Base-by-base conservation (phyloP, 1,140 invertebrate genomes). In the Oryzaephilus surinamensis region DNA sequence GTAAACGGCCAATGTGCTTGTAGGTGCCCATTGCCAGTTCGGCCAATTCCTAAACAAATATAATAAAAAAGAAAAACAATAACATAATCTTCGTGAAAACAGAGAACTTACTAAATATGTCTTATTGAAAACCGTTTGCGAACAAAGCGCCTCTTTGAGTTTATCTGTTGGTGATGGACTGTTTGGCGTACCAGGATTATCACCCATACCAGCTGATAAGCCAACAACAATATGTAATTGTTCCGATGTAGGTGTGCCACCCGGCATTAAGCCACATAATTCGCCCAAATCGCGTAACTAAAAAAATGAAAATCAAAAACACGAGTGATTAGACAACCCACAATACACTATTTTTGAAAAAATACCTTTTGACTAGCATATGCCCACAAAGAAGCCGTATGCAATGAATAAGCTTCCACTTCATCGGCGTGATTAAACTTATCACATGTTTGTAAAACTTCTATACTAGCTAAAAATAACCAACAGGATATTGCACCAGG, bases 11-110 rank as follows among this genome's bases (percentile, higher is more conserved):
- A 49, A 96, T 91, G 64, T 97, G 91, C 61, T 98, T 98, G 55
- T 89, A 97, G 1, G 92, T 97, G 27, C 92, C 89, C 76, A 96
- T 94, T 1, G 92, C 90, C 40, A 96, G 65, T 64, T 97, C 94
- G 6, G 90, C 86, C 27, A 97, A 66, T 62, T 96, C 92, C 74
- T 77, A 46, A 31, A 26, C 37, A 5, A 47, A 48, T 35, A 41
- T 19, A 4, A 16, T 14, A 12, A 32, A 27, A n/a, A 18, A 16
- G 4, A 38, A 13, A 23, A 37, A 27, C 8, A 18, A 28, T 10
- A 36, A 29, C 38, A 15, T n/a, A 11, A 31, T 13, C 19, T 31
- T 31, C 10, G 30, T 15, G 28, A 18, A 41, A 8, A 6, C 6
- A 34, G 12, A 21, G 17, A 21, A 56, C 55, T 64, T 65, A 79